These are phyloP conservation scores for Drosophila macrospina DNA, from an alignment of 2,888 invertebrate species.

Conservation along the genomic window DNA sequence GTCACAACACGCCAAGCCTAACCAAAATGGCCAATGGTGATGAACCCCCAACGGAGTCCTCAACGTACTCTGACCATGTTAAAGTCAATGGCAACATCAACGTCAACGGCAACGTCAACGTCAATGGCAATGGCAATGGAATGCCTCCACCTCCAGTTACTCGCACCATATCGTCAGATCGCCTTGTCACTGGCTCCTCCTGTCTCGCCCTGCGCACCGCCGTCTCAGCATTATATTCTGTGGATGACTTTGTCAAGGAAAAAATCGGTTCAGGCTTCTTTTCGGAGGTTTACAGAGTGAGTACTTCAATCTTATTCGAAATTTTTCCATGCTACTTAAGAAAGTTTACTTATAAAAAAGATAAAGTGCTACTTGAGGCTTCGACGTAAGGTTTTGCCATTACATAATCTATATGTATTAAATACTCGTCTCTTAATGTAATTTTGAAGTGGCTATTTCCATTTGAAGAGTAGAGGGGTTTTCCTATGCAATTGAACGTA, in stretches of 20 bases:
- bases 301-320: conserved; percentile 67
- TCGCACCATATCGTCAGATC: conserved; percentile 86
- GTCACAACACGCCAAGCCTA: neutral
- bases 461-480: neutral
- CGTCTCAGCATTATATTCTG: conserved; percentile 94
- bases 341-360: neutral
- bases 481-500: too few species aligned
- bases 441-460: neutral
- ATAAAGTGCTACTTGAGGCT: neutral
- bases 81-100: conserved; percentile 23
- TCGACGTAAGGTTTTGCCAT: too few species aligned
- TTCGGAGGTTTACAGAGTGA: conserved; percentile 98
- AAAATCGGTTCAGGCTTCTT: conserved; percentile 98
- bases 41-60: conserved; percentile 19
- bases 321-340: neutral
- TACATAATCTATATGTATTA: neutral
- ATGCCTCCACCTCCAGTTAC: conserved; percentile 72
- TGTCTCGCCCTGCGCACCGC: conserved; percentile 96
- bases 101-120: conserved; percentile 18
- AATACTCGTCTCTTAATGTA: neutral
- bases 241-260: conserved; percentile 97
- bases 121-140: conserved; percentile 21
- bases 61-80: neutral
- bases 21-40: conserved; percentile 24
- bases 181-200: conserved; percentile 90